Percentiles rank a stretch among this genome's conserved stretches.
Evolutionary conservation across 2,113 vertebrate species (phyloP).

Genomic region (Mus spicilegus): DNA sequence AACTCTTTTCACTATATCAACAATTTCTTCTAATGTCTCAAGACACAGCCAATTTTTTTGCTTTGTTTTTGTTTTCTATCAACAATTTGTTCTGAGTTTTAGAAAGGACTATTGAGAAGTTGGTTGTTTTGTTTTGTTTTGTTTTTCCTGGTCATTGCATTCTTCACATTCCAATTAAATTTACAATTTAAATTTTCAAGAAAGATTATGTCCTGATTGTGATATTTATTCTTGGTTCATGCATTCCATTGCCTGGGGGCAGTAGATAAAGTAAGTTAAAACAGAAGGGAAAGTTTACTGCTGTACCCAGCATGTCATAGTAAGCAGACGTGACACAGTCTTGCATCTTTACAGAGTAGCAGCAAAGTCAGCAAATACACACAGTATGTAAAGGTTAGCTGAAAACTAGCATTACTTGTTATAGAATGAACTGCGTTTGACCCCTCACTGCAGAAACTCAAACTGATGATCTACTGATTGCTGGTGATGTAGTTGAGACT

Average conservation of each 20-base stretch:
- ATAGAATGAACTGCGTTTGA: background rate
- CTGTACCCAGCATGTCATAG: background rate
- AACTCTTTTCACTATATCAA: background rate
- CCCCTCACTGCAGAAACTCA: background rate
- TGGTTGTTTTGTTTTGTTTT: too few relatives aligned
- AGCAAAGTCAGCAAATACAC: background rate
- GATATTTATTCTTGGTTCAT: background rate
- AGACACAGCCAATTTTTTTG: background rate
- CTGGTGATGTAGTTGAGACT: background rate
- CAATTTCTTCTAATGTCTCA: background rate
- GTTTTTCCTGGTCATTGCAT: background rate
- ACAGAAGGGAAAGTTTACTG: background rate
- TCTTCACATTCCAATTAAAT: background rate
- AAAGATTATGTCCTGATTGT: background rate
- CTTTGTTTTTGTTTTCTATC: background rate
- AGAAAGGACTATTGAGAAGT: background rate
- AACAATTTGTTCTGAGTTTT: slow-evolving; percentile 7
- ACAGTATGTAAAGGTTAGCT: background rate
- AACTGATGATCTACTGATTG: background rate
- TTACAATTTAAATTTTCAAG: background rate
- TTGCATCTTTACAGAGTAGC: background rate
- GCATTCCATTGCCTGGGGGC: background rate
- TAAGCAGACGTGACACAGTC: background rate
- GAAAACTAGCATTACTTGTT: background rate
- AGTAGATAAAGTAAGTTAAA: background rate